These are phyloP conservation scores for Chaetops frenatus DNA, from an alignment of 2,113 vertebrate species.

Conservation along the genomic window DNA sequence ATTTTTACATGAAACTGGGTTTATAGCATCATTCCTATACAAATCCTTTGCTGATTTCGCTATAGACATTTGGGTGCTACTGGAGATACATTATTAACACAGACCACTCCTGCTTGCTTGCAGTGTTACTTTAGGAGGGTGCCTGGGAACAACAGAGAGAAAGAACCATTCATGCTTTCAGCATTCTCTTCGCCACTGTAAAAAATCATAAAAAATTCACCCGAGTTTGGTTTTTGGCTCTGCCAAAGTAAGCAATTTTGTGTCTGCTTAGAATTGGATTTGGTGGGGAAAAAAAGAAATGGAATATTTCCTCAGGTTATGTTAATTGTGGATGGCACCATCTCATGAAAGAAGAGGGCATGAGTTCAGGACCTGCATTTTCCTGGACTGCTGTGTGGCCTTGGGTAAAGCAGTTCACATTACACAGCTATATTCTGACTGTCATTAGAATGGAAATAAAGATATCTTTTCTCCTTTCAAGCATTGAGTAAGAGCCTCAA, in stretches of 20 bases:
- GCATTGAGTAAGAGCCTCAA: neutral
- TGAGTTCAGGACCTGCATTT: neutral
- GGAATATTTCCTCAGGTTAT: neutral
- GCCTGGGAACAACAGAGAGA: neutral
- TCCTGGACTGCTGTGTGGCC: neutral
- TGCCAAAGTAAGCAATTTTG: neutral
- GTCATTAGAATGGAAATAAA: neutral
- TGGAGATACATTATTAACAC: neutral
- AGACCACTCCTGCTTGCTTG: rapidly evolving
- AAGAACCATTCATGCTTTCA: neutral
- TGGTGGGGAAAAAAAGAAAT: neutral
- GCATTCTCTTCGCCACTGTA: neutral
- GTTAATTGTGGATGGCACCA: neutral
- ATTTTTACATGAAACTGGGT: neutral
- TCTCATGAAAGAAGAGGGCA: neutral
- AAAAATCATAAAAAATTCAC: neutral
- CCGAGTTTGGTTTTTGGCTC: neutral
- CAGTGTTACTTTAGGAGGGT: neutral
- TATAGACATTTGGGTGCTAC: neutral
- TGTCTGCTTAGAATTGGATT: neutral
- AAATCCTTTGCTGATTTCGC: neutral
- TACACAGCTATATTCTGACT: neutral
- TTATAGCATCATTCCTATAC: neutral
- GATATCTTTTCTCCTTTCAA: neutral
- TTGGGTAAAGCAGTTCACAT: neutral